These are phyloP conservation scores for Lamproptera curius DNA, from an alignment of 2,888 invertebrate species.

Conservation along the genomic window DNA sequence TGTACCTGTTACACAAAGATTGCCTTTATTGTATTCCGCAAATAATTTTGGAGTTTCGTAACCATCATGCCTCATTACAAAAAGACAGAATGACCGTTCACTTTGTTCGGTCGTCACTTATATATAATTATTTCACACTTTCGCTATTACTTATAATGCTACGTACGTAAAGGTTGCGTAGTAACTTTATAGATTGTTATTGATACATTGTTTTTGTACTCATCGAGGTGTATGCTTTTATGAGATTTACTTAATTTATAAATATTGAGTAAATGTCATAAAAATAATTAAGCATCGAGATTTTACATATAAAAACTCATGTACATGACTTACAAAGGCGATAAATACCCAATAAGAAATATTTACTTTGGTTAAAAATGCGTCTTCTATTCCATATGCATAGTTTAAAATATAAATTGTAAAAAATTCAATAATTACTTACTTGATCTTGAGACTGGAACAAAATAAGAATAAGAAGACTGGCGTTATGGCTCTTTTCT, in stretches of 20 bases:
- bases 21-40: constrained; percentile 12
- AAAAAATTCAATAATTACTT: no score
- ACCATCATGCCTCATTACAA: constrained; percentile 31
- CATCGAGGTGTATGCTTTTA: not conserved
- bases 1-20: constrained; percentile 1
- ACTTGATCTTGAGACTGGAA: no score
- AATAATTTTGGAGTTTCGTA: constrained; percentile 18
- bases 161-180: constrained; percentile 10
- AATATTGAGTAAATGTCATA: not conserved
- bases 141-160: constrained; percentile 32
- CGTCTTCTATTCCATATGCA: no score
- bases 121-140: constrained; percentile 39
- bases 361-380: no score
- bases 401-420: no score
- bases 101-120: constrained; percentile 45
- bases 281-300: no score
- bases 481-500: no score
- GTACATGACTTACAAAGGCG: no score
- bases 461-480: no score
- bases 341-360: no score
- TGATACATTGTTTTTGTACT: constrained; percentile 2
- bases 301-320: no score
- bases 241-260: not conserved
- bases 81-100: constrained; percentile 52
- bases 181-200: constrained; percentile 1